A percentile compares a stretch with the other conserved stretches of the same genome.
Conservation (phyloP, 2,797 vertebrate genomes). For the Enteromius fasciolatus region DNA sequence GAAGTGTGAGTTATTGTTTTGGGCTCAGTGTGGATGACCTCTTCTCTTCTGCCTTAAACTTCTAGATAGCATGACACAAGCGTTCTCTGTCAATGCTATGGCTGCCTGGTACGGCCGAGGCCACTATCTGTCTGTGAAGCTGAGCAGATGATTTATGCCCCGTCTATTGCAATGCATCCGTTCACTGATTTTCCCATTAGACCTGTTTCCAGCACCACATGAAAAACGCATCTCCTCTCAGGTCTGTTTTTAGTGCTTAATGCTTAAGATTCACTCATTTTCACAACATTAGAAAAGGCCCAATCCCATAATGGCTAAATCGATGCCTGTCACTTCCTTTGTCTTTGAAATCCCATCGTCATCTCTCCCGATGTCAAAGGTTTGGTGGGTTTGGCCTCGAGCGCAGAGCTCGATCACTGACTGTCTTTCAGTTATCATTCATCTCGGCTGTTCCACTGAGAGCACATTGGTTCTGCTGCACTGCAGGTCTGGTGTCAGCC, state of each 20-base stretch:
- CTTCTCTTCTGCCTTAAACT: slow-evolving; percentile 29
- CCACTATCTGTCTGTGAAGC: slow-evolving; percentile 48
- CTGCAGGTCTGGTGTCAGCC: slow-evolving; percentile 41
- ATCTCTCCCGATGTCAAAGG: slow-evolving; percentile 14
- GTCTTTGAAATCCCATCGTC: neutral
- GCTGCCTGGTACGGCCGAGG: slow-evolving; percentile 40
- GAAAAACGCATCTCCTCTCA: slow-evolving; percentile 44
- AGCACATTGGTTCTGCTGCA: slow-evolving; percentile 48
- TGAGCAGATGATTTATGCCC: slow-evolving; percentile 56
- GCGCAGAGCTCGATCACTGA: slow-evolving; percentile 44
- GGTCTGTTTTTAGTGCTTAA: slow-evolving; percentile 36
- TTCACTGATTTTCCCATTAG: slow-evolving; percentile 58
- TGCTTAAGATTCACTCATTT: slow-evolving; percentile 33
- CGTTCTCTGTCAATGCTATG: slow-evolving; percentile 17
- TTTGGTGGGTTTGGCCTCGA: slow-evolving; percentile 38
- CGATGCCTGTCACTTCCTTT: slow-evolving; percentile 25
- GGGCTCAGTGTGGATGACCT: slow-evolving; percentile 33
- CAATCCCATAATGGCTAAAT: slow-evolving; percentile 42
- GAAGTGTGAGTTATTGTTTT: slow-evolving; percentile 12
- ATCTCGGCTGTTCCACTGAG: slow-evolving; percentile 37
- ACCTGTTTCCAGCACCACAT: slow-evolving; percentile 53
- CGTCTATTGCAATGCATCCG: slow-evolving; percentile 50
- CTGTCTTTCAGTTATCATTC: slow-evolving; percentile 49
- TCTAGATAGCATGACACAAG: slow-evolving; percentile 4
- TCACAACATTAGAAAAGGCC: neutral